phyloP scores from a whole-genome alignment of 2,113 vertebrate genomes.

The Rhineura floridana region DNA sequence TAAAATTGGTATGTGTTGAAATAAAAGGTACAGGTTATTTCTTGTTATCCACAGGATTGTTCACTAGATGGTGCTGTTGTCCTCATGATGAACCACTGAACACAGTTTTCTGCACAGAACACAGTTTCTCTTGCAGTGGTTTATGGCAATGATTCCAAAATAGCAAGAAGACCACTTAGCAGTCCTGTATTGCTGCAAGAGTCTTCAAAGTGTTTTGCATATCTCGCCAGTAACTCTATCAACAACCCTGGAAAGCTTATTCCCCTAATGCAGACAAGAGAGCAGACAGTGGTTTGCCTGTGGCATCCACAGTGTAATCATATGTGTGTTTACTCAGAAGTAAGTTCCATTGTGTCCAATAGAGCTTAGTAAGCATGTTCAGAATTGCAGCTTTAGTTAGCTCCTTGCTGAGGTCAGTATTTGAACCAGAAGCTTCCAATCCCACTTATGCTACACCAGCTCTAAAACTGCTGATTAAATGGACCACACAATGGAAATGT shows the following conservation, averaged over 20 bases:
- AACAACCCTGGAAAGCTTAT: not conserved
- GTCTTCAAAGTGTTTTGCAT: not conserved
- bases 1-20: not conserved
- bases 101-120: not conserved
- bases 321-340: too few species aligned
- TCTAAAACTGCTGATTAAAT: not conserved
- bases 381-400: not conserved
- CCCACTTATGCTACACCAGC: not conserved
- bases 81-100: not conserved
- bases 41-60: not conserved
- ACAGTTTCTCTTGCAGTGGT: not conserved
- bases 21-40: not conserved
- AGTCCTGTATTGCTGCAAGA: not conserved
- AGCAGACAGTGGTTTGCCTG: not conserved
- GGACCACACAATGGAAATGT: not conserved
- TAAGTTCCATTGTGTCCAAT: not conserved
- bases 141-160: not conserved
- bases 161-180: not conserved
- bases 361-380: not conserved
- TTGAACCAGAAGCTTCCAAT: not conserved
- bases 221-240: not conserved
- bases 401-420: too few species aligned
- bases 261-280: not conserved
- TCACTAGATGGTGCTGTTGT: constrained; percentile 39
- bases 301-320: not conserved